Evolutionary conservation across 2,113 vertebrate species (phyloP), one percentile per base, ranked within the genome.

Genomic region (Charina bottae): DNA sequence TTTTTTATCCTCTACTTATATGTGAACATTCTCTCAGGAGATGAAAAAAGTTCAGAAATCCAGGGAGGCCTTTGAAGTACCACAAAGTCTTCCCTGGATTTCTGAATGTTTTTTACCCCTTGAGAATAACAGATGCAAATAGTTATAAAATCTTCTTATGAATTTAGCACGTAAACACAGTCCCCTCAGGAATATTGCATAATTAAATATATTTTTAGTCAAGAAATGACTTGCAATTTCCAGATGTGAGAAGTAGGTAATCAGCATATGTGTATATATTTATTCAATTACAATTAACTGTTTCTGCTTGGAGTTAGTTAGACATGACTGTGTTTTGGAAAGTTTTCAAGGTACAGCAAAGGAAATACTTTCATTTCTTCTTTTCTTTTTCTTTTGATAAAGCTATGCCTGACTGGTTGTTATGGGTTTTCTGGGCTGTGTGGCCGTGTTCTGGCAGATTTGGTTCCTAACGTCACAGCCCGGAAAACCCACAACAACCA

Each of bases 161-260:
- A 60, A 37, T 83, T 60, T 83, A 62, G 37, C 54, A 37, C 11
- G 0, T 58, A 91, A 58, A 55, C 49, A 91, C 5, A 58, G 85
- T 33, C 23, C 56, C 56, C 56, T 62, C 37, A 59, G 91, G 85
- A 88, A 83, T 58, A 42, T 83, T 59, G 55, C 37, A 59, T 88
- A 91, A 58, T 91, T 87, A 88, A 56, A 88, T 26, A 88, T 87
- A 92, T 78, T 88, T 88, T 88, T 83, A 88, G 15, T 49, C 54
- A 42, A 78, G 24, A 78, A 88, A 59, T 78, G 6, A 60, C 56
- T 88, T 89, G 21, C 26, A 89, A 83, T 17, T 88, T 92, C 28
- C 42, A 91, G 54, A 49, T 58, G 64, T 88, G 53, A 9, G 54
- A 78, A 78, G 54, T 54, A 55, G 33, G 11, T 78, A 72, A 78